Evolutionary conservation across 2,797 vertebrate species (phyloP), one percentile per base, ranked within the genome.

Genomic region (Scolopax rusticola): DNA sequence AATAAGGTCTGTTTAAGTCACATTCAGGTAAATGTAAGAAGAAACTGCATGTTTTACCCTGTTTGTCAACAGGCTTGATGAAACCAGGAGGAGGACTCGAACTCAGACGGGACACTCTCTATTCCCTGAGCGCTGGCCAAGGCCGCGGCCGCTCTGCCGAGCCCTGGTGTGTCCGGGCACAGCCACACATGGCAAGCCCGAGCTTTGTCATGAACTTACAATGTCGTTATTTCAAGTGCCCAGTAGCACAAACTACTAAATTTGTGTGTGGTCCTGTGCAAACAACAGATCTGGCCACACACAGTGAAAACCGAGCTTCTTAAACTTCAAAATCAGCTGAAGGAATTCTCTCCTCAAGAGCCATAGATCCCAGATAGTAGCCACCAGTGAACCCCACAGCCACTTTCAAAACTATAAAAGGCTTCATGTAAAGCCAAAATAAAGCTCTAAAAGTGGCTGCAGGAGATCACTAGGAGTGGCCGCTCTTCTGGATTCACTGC

Each of bases 221-320:
- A 12, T 48, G 87, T 30, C 24, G 2, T 95, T 95, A 93, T 86
- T 95, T 95, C 93, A 93, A 94, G 76, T 89, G 94, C 79, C 87
- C 95, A 94, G 93, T 95, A 96, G 95, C 93, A 92, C 90, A 91
- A 95, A 82, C 48, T 67, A 80, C 90, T 65, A 63, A 67, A 94
- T 91, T 94, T 93, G 84, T 95, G 96, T 96, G 95, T 97, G 95
- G 96, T 95, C 96, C 92, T 92, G 71, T n/a, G 93, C 87, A 95
- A 95, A 89, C 95, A 96, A 95, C 74, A 93, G 76, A 97, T 95
- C 84, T 93, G 92, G 56, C 96, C 96, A 96, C 96, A 96, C 95
- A 96, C 88, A 77, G 41, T 88, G 95, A 90, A 95, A 95, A 82
- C 30, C 41, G 68, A 90, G 84, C 84, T 91, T 91, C 91, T 90